A percentile compares a stretch with the other conserved stretches of the same genome.
phyloP scores from a whole-genome alignment of 1,140 invertebrate genomes.

The Coelopa frigida region DNA sequence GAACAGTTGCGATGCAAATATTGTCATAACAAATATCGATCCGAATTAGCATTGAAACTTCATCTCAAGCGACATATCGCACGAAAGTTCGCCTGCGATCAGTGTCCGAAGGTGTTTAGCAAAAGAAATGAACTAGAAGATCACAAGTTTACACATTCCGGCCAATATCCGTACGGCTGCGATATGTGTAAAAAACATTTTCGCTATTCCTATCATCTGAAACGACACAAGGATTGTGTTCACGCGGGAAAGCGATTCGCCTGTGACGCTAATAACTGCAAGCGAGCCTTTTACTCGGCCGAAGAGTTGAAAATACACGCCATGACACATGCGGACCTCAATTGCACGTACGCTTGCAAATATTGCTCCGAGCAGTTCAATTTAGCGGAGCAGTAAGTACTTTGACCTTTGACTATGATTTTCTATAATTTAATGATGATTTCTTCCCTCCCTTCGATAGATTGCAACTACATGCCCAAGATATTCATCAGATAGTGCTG shows the following conservation, averaged over 20 bases:
- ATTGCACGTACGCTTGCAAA: conserved; percentile 22
- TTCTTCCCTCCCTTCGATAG: conserved; percentile 11
- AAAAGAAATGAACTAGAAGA: conserved; percentile 18
- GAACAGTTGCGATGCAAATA: not conserved
- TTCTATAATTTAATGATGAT: not conserved
- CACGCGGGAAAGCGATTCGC: conserved; percentile 18
- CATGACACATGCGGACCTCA: conserved; percentile 15
- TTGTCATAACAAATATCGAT: conserved; percentile 10
- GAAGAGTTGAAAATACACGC: conserved; percentile 20
- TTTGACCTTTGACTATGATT: not conserved
- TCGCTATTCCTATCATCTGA: conserved; percentile 30
- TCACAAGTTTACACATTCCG: conserved; percentile 18
- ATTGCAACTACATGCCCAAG: conserved; percentile 20
- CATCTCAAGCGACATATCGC: conserved; percentile 29
- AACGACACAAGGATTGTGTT: conserved; percentile 28
- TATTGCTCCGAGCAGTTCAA: conserved; percentile 25
- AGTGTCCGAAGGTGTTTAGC: conserved; percentile 21
- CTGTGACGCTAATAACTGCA: conserved; percentile 21
- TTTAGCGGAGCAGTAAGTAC: conserved; percentile 23
- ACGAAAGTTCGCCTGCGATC: conserved; percentile 18
- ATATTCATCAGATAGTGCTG: conserved; percentile 19
- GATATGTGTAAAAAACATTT: conserved; percentile 25
- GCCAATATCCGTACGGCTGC: conserved; percentile 17
- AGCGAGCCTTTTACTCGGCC: conserved; percentile 16
- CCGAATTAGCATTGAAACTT: conserved; percentile 13